phyloP scores from a whole-genome alignment of 2,888 invertebrate species.

The Agrochola macilenta region DNA sequence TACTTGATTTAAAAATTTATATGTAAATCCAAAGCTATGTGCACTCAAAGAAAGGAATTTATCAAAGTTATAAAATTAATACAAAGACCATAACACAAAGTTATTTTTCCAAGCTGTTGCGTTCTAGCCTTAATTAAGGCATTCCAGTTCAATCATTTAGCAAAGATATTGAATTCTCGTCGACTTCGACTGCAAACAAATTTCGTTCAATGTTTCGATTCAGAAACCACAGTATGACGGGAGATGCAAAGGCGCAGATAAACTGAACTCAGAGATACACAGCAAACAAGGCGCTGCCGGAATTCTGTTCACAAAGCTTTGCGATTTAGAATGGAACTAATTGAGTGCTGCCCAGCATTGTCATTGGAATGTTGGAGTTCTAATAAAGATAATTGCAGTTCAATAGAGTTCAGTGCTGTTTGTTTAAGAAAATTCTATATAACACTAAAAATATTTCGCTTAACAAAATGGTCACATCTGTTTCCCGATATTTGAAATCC shows the following conservation, averaged over 20 bases:
- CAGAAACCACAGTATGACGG: constrained; percentile 14
- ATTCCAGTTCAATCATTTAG: not conserved
- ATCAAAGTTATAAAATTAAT: not conserved
- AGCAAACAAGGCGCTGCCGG: constrained; percentile 4
- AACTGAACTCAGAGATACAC: constrained; percentile 6
- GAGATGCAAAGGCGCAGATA: constrained; percentile 31
- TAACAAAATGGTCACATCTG: not conserved
- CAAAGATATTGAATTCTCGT: constrained; percentile 43
- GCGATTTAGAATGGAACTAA: constrained; percentile 30
- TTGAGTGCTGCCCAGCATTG: constrained; percentile 10
- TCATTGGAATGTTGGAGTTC: not conserved
- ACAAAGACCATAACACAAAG: not conserved
- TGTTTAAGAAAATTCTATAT: not conserved
- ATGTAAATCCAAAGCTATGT: not conserved
- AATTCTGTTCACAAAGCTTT: constrained; percentile 32
- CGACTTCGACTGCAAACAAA: constrained; percentile 37
- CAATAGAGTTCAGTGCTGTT: not conserved
- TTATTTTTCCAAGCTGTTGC: not conserved
- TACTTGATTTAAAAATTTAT: not conserved
- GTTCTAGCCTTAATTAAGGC: constrained; percentile 8
- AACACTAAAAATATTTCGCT: not conserved
- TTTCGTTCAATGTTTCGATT: constrained; percentile 12
- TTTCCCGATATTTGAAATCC: too few species aligned
- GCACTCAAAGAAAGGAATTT: not conserved
- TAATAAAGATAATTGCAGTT: constrained; percentile 4